phyloP scores from a whole-genome alignment of 1,140 invertebrate genomes.

The Triops longicaudatus region DNA sequence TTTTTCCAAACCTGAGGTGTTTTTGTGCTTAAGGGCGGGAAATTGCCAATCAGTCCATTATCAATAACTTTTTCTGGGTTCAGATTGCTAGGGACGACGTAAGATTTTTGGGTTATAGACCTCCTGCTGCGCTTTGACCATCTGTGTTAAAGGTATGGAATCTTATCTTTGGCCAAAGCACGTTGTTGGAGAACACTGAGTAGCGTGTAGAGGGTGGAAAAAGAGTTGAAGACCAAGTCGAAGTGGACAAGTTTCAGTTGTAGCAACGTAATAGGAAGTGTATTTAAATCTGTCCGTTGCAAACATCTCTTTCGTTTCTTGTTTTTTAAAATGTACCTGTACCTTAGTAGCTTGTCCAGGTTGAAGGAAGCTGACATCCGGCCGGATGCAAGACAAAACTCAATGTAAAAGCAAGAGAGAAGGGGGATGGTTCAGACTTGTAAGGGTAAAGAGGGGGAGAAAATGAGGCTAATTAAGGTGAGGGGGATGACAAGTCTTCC shows the following conservation, averaged over 20 bases:
- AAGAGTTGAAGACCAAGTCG: neutral
- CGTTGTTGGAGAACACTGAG: neutral
- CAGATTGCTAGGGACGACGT: neutral
- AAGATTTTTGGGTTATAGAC: neutral
- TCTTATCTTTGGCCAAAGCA: neutral
- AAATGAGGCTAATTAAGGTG: conserved; percentile 15
- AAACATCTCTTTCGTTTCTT: neutral
- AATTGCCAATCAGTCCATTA: conserved; percentile 7
- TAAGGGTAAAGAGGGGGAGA: neutral
- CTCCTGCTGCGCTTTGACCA: conserved; percentile 1
- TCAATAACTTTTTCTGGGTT: neutral
- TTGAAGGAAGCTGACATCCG: conserved; percentile 11
- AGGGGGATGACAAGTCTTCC: neutral
- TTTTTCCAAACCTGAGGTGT: neutral
- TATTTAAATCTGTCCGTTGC: conserved; percentile 12
- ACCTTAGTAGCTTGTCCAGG: neutral
- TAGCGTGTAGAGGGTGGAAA: neutral
- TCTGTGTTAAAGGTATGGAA: neutral
- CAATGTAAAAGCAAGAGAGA: neutral
- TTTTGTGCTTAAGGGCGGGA: neutral
- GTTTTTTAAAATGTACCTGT: neutral
- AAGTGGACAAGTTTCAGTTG: neutral
- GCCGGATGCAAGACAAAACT: conserved; percentile 14
- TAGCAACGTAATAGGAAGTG: neutral
- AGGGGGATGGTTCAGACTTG: neutral